Evolutionary conservation across 1,140 invertebrate species (phyloP), one percentile per base, ranked within the genome.

Genomic region (Cecropterus lyciades): DNA sequence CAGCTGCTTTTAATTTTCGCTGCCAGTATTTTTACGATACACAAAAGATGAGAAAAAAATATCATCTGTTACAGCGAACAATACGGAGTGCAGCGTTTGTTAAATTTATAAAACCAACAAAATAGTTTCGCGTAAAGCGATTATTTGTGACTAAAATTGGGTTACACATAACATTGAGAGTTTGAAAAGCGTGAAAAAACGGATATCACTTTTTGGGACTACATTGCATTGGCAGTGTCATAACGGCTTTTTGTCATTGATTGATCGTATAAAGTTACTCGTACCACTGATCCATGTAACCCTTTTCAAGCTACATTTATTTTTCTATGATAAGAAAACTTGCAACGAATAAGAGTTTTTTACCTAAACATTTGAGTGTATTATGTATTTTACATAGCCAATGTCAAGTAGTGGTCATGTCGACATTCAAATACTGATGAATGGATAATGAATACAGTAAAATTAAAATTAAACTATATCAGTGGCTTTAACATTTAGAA

Each of bases 1-100:
- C 56, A 60, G 56, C 56, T 60, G 52, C 52, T 42, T 42, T 42
- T 49, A 24, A 24, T 52, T 33, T 52, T 52, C 9, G 17, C 14
- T 3, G 16, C 4, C 0, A 10, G 11, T 4, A 30, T 52, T 52
- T 52, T n/a, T 13, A 14, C 20, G 5, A 9, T 30, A 20, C 20
- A 30, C 49, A 52, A 52, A 30, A 11, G 49, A 20, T 9, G 0
- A 52, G 49, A 52, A 52, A 52, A 51, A 52, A 33, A 24, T 49
- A 10, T 49, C 46, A 49, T 49, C 46, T 49, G 46, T 49, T 11
- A 4, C 4, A 10, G 46, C 46, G 17, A 49, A 49, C 46, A 49
- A 49, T 49, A 27, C 17, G 46, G 17, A 17, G 46, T 15, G 17
- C 33, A 37, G 1, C 9, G 16, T 27, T 49, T 11, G 46, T 24